Base-by-base conservation (phyloP, 2,888 invertebrate species). In the Caenorhabditis zanzibari region DNA sequence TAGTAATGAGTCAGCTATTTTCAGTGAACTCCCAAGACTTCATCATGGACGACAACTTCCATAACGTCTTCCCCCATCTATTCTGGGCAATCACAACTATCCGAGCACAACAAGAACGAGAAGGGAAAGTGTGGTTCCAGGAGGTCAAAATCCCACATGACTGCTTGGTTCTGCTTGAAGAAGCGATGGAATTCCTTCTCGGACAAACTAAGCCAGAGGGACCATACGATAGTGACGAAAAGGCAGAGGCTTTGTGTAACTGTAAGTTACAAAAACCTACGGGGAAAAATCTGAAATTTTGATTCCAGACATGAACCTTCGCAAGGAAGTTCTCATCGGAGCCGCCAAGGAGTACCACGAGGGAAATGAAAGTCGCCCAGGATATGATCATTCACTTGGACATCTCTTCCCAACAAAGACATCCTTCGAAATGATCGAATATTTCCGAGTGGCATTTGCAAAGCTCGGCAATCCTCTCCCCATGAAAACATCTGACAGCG, bases 391-490 rank as follows among this genome's bases (percentile, higher is more conserved):
- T n/a, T 7, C 16, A 7, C 32, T 56, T n/a, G 75, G 75, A 47
- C 14, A 26, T 9, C 12, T 66, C n/a, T 58, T 66, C 12, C 66
- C 75, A 32, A 58, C 56, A 9, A 54, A 75, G 22, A 28, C 54
- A 47, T 66, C 56, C 49, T 66, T 58, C 44, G 35, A 75, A 9
- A 66, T 75, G 58, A 66, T 75, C 22, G 75, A 66, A 24, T 75
- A 66, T 49, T 24, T 75, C 1, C 9, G 24, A 0, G 41, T 16
- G 19, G 58, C 26, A 1, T 12, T 54, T n/a, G 12, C 24, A 12
- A 14, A 7, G 5, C 4, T 41, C 5, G 44, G 32, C 14, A 41
- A 38, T 22, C 5, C 12, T 7, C 28, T 64, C 4, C 22, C 63
- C 7, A 26, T 41, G 9, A 28, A 44, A n/a, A 32, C 54, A 26